Percentiles rank a stretch among this genome's conserved stretches.
Evolutionary conservation across 2,797 vertebrate species (phyloP).

Genomic region (Anomalospiza imberbis): DNA sequence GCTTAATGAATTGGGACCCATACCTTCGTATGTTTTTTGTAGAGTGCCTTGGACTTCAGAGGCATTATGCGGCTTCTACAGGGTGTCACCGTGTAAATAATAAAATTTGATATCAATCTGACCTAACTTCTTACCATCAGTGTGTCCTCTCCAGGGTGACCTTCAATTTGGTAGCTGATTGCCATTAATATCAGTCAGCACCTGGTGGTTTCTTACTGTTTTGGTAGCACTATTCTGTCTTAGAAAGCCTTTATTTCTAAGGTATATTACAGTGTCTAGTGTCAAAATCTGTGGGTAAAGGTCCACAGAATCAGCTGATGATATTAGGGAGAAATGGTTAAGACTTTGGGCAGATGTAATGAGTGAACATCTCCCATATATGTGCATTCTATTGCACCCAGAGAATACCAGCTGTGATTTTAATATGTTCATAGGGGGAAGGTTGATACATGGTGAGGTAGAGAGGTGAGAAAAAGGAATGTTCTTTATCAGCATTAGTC

Average conservation of each 20-base stretch:
- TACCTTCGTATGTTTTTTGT: background rate
- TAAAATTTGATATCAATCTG: background rate
- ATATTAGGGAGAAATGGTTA: background rate
- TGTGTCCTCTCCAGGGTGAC: background rate
- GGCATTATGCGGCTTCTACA: background rate
- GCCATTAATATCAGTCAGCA: background rate
- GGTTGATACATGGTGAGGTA: background rate
- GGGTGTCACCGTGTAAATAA: background rate
- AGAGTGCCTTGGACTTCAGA: background rate
- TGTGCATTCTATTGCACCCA: background rate
- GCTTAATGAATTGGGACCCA: background rate
- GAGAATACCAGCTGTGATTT: background rate
- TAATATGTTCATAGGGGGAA: background rate
- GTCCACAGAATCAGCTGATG: background rate
- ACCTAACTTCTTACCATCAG: background rate
- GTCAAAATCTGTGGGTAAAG: background rate
- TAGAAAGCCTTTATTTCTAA: background rate
- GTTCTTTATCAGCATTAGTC: background rate
- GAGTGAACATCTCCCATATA: background rate
- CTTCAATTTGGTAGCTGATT: background rate
- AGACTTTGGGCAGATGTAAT: background rate
- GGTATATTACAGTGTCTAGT: background rate
- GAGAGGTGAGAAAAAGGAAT: background rate
- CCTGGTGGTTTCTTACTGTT: background rate
- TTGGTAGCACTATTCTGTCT: background rate